A percentile compares a stretch with the other conserved stretches of the same genome.
These are phyloP conservation scores for western clawed frog (Xenopus tropicalis) DNA, from an alignment of 2,113 vertebrate species.

Conservation along the genomic window UCB_Xtro_10.0 CM004448.2:96410501-96411000, in stretches of 20 bases:
- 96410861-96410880: too few species aligned
- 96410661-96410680: constrained; percentile 80
- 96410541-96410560: constrained; percentile 23
- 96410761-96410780: constrained; percentile 62
- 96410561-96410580: constrained; percentile 6
- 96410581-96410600: constrained; percentile 31
- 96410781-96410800: constrained; percentile 50
- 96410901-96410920: too few species aligned
- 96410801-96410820: constrained; percentile 4
- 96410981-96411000: too few species aligned
- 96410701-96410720: constrained; percentile 66
- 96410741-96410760: constrained; percentile 63
- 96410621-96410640: constrained; percentile 67
- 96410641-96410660: constrained; percentile 88
- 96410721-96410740: constrained; percentile 69
- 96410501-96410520: constrained; percentile 54
- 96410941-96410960: too few species aligned
- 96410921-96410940: too few species aligned
- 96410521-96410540: constrained; percentile 46
- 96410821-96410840: too few species aligned
- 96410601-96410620: constrained; percentile 33
- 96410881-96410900: too few species aligned
- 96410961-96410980: too few species aligned
- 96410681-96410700: constrained; percentile 73
- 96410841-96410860: too few species aligned